Evolutionary conservation across 2,888 invertebrate species (phyloP).

Genomic region (Acanthosepion lycidas): DNA sequence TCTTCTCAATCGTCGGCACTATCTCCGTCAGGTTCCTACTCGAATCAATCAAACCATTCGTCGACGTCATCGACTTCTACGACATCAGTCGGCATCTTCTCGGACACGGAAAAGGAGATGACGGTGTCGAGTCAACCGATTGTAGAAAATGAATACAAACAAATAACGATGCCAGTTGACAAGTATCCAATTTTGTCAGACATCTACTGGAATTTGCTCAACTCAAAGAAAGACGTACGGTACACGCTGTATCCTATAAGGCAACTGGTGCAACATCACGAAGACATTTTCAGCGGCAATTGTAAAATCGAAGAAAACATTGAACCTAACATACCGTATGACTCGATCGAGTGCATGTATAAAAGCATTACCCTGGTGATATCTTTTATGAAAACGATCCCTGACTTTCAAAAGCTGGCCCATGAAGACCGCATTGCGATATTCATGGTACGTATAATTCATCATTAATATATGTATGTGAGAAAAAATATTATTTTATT

Average conservation of each 20-base stretch:
- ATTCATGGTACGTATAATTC: conserved; percentile 20
- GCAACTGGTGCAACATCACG: conserved; percentile 35
- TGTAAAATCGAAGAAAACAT: conserved; percentile 25
- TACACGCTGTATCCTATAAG: neutral
- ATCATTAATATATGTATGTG: no score
- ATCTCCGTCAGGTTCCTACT: conserved; percentile 36
- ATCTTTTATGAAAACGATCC: conserved; percentile 42
- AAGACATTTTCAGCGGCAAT: neutral
- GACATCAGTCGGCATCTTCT: neutral
- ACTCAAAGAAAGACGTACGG: conserved; percentile 15
- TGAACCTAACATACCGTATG: neutral
- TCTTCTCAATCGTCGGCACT: neutral
- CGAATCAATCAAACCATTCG: neutral
- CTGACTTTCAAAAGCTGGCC: conserved; percentile 24
- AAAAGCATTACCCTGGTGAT: conserved; percentile 40
- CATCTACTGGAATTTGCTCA: conserved; percentile 40
- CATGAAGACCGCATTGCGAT: conserved; percentile 42
- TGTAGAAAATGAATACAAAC: conserved; percentile 8
- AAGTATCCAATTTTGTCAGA: conserved; percentile 36
- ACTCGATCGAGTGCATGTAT: conserved; percentile 35
- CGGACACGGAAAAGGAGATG: neutral
- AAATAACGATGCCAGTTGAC: conserved; percentile 39
- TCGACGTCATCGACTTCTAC: conserved; percentile 4
- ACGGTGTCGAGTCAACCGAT: neutral
- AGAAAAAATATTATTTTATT: no score